A percentile compares a stretch with the other conserved stretches of the same genome.
Conservation (phyloP, 2,113 vertebrate species). For the Gymnogyps californianus region DNA sequence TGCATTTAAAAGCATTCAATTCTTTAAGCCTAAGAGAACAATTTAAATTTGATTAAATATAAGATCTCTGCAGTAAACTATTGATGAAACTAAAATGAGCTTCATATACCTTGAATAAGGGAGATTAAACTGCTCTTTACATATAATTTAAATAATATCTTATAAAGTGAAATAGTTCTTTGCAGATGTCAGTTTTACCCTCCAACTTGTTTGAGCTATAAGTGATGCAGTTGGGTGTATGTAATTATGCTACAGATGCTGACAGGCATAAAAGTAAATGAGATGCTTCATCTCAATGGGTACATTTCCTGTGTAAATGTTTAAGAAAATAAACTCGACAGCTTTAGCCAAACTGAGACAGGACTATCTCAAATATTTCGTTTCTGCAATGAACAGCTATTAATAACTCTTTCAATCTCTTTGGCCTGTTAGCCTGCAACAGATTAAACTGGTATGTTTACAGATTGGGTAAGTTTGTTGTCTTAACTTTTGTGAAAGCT, state of each 20-base stretch:
- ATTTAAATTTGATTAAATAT: not conserved
- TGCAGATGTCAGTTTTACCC: not conserved
- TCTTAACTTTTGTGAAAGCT: not conserved
- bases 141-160: not conserved
- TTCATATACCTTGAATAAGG: not conserved
- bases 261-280: constrained; percentile 6
- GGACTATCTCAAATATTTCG: not conserved
- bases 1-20: not conserved
- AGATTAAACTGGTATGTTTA: not conserved
- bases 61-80: not conserved
- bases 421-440: not conserved
- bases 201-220: not conserved
- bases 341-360: not conserved
- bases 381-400: not conserved
- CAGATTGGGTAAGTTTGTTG: not conserved
- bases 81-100: not conserved
- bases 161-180: not conserved
- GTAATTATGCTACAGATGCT: not conserved
- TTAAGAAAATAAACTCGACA: not conserved
- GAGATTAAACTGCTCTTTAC: not conserved
- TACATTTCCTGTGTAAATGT: constrained; percentile 8
- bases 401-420: not conserved
- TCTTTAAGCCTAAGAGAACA: not conserved
- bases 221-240: not conserved
- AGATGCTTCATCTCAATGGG: not conserved